Evolutionary conservation across 1,140 invertebrate species (phyloP).

Genomic region (Zaprionus kolodkinae): DNA sequence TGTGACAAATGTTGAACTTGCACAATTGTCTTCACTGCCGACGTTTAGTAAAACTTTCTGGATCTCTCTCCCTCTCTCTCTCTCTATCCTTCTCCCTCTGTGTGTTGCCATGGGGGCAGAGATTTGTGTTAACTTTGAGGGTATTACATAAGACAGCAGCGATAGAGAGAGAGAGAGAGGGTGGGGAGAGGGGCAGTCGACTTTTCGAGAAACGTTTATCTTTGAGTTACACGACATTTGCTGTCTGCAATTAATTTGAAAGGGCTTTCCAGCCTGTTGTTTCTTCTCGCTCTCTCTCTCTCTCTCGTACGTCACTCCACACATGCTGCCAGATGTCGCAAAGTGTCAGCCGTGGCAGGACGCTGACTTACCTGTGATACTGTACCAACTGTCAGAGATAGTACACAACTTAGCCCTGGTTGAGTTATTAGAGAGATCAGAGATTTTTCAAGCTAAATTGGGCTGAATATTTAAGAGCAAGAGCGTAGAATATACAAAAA

Average conservation of each 20-base stretch:
- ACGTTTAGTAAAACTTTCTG: conserved; percentile 53
- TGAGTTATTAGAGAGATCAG: background rate
- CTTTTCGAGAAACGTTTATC: conserved; percentile 65
- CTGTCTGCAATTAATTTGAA: conserved; percentile 74
- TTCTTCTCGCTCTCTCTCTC: background rate
- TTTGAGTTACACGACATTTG: conserved; percentile 70
- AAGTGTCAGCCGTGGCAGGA: background rate
- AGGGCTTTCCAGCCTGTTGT: conserved; percentile 46
- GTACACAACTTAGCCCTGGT: background rate
- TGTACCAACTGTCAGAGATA: background rate
- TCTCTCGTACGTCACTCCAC: background rate
- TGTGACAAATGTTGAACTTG: conserved; percentile 75
- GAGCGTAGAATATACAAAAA: background rate
- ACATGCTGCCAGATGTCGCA: background rate
- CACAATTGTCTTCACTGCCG: conserved; percentile 61
- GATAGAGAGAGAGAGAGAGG: background rate
- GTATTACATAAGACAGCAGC: conserved; percentile 58
- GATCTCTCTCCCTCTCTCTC: background rate
- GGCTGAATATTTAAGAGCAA: background rate
- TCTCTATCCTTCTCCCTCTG: background rate
- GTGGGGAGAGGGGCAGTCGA: background rate
- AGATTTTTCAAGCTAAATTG: background rate
- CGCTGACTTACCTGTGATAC: background rate
- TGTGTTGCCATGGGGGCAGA: conserved; percentile 29
- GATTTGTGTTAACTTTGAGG: conserved; percentile 48